Conservation (phyloP, 1,140 invertebrate genomes). For the Dreissena polymorpha region DNA sequence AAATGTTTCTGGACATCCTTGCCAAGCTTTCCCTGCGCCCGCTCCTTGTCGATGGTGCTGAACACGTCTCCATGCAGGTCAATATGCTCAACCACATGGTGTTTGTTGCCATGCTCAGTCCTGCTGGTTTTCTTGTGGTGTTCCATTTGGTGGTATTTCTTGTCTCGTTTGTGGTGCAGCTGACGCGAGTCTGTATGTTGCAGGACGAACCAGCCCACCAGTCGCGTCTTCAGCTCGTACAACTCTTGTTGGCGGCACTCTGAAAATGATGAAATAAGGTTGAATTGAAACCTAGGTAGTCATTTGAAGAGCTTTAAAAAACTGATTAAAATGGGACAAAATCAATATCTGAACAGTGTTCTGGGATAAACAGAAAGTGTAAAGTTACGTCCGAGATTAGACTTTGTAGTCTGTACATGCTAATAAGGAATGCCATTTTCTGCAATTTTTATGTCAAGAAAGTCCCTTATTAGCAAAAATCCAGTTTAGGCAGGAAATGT, state of each 20-base stretch:
- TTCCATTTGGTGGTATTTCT: background rate
- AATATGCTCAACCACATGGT: too few relatives aligned
- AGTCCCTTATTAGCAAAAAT: too few relatives aligned
- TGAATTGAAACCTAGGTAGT: background rate
- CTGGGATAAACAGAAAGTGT: background rate
- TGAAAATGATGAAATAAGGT: background rate
- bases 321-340: background rate
- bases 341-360: background rate
- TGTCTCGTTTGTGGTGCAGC: conserved; percentile 25
- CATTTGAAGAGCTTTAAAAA: background rate
- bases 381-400: background rate
- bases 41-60: background rate
- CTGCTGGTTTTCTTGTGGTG: background rate
- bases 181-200: conserved; percentile 40
- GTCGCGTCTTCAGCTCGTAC: conserved; percentile 41
- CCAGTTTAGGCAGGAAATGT: too few relatives aligned
- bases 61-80: background rate
- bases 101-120: background rate
- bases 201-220: conserved; percentile 53
- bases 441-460: background rate
- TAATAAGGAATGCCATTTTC: background rate
- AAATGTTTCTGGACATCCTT: conserved; percentile 1
- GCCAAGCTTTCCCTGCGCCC: background rate
- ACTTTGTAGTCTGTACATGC: background rate
- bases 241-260: conserved; percentile 41